Evolutionary conservation across 2,888 invertebrate genomes (phyloP).

Genomic region (Malacosoma neustria): DNA sequence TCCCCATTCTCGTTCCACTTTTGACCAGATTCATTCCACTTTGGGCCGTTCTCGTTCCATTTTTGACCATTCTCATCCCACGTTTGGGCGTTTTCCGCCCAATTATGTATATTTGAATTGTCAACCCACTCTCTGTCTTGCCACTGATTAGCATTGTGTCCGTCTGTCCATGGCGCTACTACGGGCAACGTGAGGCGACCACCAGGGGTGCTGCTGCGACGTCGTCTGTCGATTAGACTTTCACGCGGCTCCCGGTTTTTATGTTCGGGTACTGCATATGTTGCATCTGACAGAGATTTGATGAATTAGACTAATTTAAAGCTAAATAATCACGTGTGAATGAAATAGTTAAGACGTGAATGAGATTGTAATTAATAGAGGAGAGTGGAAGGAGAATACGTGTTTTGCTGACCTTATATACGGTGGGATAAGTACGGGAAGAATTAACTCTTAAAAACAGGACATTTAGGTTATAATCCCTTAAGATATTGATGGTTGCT

Average conservation of each 20-base stretch:
- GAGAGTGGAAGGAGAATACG: too few relatives aligned
- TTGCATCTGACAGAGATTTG: slow-evolving; percentile 33
- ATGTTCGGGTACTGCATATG: slow-evolving; percentile 62
- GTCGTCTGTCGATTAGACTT: slow-evolving; percentile 50
- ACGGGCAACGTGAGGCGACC: slow-evolving; percentile 47
- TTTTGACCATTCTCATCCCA: slow-evolving; percentile 38
- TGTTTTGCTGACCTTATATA: too few relatives aligned
- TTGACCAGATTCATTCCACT: slow-evolving; percentile 37
- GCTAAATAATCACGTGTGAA: background rate
- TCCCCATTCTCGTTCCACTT: slow-evolving; percentile 33
- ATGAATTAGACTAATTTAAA: background rate
- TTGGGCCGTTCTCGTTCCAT: slow-evolving; percentile 31
- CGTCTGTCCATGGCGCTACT: slow-evolving; percentile 29
- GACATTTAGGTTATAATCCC: too few relatives aligned
- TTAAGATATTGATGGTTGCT: too few relatives aligned
- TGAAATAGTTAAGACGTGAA: too few relatives aligned
- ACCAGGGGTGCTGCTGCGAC: slow-evolving; percentile 57
- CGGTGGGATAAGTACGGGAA: too few relatives aligned
- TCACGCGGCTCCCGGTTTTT: slow-evolving; percentile 44
- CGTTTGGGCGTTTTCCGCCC: slow-evolving; percentile 50
- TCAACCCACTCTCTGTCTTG: slow-evolving; percentile 54
- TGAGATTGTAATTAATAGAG: too few relatives aligned
- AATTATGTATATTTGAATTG: slow-evolving; percentile 47
- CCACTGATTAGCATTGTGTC: slow-evolving; percentile 30
- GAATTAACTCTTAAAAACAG: too few relatives aligned